These are phyloP conservation scores for Gymnorhina tibicen DNA, from an alignment of 2,113 vertebrate genomes.

Conservation along the genomic window DNA sequence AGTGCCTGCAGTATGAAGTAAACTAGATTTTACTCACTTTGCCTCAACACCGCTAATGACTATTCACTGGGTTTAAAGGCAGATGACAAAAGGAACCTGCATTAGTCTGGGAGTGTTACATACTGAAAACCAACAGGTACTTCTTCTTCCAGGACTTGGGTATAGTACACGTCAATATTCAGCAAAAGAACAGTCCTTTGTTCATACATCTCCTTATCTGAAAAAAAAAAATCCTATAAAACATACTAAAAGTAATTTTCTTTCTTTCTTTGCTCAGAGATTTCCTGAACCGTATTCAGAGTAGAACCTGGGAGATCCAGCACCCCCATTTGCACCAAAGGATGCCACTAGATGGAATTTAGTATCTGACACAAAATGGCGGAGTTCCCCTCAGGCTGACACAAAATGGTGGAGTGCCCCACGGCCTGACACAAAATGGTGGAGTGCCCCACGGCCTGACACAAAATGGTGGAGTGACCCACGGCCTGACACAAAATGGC, in stretches of 20 bases:
- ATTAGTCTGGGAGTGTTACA: not conserved
- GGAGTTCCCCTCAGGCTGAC: not conserved
- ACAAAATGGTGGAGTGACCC: not conserved
- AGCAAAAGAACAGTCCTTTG: not conserved
- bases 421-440: not conserved
- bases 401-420: not conserved
- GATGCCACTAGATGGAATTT: not conserved
- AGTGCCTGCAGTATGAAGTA: not conserved
- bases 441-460: accelerated
- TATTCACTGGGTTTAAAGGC: not conserved
- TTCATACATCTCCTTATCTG: not conserved
- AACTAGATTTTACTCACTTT: not conserved
- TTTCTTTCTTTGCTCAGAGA: not conserved
- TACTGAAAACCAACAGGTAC: not conserved
- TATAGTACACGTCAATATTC: not conserved
- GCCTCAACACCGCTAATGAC: accelerated
- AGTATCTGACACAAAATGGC: not conserved
- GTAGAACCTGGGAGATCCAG: not conserved
- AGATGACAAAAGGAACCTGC: not conserved
- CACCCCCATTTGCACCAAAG: accelerated
- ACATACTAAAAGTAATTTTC: not conserved
- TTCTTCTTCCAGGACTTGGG: not conserved
- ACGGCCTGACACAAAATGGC: too few relatives aligned
- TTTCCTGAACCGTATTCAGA: not conserved
- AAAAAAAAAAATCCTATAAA: not conserved